phyloP scores from a whole-genome alignment of 1,140 invertebrate species.

The Drosophila miranda region DNA sequence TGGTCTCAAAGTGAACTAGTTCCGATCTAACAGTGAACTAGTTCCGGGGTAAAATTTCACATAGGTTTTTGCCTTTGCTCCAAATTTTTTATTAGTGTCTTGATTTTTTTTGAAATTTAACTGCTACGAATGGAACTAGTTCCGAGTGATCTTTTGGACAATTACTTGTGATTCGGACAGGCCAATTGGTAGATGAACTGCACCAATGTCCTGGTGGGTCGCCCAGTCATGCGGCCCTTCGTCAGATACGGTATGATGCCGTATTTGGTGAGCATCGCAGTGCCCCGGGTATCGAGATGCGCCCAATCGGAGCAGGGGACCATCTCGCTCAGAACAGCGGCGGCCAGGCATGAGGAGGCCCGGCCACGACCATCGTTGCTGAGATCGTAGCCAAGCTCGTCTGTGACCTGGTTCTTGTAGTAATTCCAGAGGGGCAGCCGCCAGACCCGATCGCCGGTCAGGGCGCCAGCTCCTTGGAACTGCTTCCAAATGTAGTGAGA shows the following conservation, averaged over 20 bases:
- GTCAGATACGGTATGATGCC: slow-evolving; percentile 85
- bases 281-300: slow-evolving; percentile 88
- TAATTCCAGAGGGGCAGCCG: slow-evolving; percentile 93
- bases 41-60: no score
- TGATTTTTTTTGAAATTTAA: no score
- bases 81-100: no score
- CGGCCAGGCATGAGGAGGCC: slow-evolving; percentile 86
- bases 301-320: slow-evolving; percentile 85
- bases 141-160: neutral
- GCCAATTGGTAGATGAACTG: slow-evolving; percentile 83
- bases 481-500: slow-evolving; percentile 86
- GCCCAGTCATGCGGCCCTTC: slow-evolving; percentile 82
- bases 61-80: no score
- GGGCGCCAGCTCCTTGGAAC: slow-evolving; percentile 86
- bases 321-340: slow-evolving; percentile 88
- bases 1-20: no score
- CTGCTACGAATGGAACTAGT: no score
- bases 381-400: slow-evolving; percentile 83
- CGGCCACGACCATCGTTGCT: slow-evolving; percentile 85
- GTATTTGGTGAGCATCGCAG: slow-evolving; percentile 83
- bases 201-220: slow-evolving; percentile 55
- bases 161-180: slow-evolving; percentile 73
- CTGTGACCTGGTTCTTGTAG: slow-evolving; percentile 88
- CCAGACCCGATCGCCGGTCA: slow-evolving; percentile 95
- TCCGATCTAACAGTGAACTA: no score